Evolutionary conservation across 92 coral and sea anemone genomes (phyloP), one percentile per base, ranked within the genome.

Genomic region (Porites rus): DNA sequence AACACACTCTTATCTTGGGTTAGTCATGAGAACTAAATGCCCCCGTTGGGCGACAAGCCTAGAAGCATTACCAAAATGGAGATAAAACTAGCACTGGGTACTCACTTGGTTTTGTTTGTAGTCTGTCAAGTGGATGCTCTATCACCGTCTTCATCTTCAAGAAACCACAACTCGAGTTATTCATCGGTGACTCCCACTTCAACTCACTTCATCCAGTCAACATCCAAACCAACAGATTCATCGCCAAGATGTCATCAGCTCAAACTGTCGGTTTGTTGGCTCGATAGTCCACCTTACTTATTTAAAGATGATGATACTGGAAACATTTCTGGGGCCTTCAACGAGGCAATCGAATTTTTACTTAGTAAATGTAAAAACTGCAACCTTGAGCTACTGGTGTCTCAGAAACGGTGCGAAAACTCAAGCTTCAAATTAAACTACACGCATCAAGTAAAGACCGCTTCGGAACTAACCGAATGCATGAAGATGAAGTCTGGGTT

Each of bases 271-370:
- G 61, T 56, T 25, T 81, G 85, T 71, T 81, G 85, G 85, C 52
- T 25, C 3, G 0, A 70, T 18, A 65, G 58, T 58, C 85, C 85
- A 16, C 85, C 85, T 18, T 81, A 81, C 31, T 14, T 81, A 20
- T 68, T 81, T 65, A 81, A 54, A 51, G 76, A 70, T 16, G 51
- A 53, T 14, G 5, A 24, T 1, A 54, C 67, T n/a, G 82, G 82
- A 63, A 8, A 43, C 2, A 78, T 78, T 43, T 46, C 17, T 6
- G 85, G 85, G 3, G 46, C 69, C 13, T 81, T 81, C 56, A 51
- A 81, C 38, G 77, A 81, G 1, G 77, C 43, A 12, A 51, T 81
- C n/a, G 28, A 81, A 50, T 51, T 52, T 14, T 7, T 81, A 1
- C 2, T 81, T 22, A 46, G 56, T 8, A 56, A 0, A n/a, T 81